Evolutionary conservation across 2,888 invertebrate genomes (phyloP).

Genomic region (Tipula confusa): DNA sequence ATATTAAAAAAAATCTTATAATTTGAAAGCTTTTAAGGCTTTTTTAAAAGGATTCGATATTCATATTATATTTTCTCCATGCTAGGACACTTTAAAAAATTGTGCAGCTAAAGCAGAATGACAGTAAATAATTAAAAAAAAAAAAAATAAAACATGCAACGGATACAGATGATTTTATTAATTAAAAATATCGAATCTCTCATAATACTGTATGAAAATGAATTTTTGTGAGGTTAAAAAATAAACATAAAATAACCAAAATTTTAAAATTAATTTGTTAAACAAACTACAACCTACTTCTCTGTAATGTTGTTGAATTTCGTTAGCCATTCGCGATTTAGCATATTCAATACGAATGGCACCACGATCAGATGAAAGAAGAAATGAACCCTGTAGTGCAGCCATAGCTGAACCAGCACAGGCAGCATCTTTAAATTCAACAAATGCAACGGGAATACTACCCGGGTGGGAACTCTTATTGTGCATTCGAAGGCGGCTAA

Average conservation of each 20-base stretch:
- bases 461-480: constrained; percentile 60
- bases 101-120: background rate
- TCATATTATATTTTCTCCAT: background rate
- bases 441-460: constrained; percentile 93
- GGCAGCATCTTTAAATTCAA: constrained; percentile 91
- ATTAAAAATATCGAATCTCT: background rate
- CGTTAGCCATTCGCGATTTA: constrained; percentile 89
- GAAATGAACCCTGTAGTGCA: constrained; percentile 91
- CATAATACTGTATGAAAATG: background rate
- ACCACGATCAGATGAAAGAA: constrained; percentile 93
- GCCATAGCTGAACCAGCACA: constrained; percentile 91
- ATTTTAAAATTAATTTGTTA: background rate
- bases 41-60: constrained; percentile 4
- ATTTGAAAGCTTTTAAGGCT: background rate
- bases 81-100: background rate
- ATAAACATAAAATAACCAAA: constrained; percentile 9
- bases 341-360: constrained; percentile 99
- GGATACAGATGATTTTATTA: background rate
- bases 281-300: constrained; percentile 29
- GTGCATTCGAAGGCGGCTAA: constrained; percentile 95
- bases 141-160: background rate
- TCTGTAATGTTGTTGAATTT: constrained; percentile 28
- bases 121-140: background rate
- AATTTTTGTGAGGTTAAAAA: background rate
- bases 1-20: background rate